These are phyloP conservation scores for Ophonus ardosiacus DNA, from an alignment of 2,888 invertebrate genomes.

Conservation along the genomic window DNA sequence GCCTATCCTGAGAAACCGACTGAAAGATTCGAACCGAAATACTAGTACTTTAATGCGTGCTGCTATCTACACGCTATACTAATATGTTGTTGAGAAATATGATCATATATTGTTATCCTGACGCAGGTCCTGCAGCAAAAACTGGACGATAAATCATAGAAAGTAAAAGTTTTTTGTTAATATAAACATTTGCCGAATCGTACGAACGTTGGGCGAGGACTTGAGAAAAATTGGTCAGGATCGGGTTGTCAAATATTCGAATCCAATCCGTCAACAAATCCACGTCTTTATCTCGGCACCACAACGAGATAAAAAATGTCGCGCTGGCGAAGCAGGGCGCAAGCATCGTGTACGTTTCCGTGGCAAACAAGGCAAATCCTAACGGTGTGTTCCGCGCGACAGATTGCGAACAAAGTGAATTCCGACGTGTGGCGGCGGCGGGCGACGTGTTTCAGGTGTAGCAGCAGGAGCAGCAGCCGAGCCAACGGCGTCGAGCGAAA, in stretches of 20 bases:
- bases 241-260: constrained; percentile 43
- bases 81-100: not conserved
- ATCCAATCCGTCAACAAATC: constrained; percentile 44
- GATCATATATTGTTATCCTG: not conserved
- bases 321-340: constrained; percentile 2
- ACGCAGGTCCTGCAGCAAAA: not conserved
- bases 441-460: constrained; percentile 62
- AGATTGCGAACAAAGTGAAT: constrained; percentile 64
- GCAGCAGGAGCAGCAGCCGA: not conserved
- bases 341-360: constrained; percentile 48
- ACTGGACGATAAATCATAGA: not conserved
- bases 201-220: not conserved
- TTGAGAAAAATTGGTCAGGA: constrained; percentile 5
- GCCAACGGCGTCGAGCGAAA: constrained; percentile 48
- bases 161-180: constrained; percentile 27
- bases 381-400: constrained; percentile 61
- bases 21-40: too few species aligned
- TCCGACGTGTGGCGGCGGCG: constrained; percentile 44
- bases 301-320: constrained; percentile 49
- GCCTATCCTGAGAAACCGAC: too few species aligned
- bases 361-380: constrained; percentile 62
- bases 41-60: too few species aligned
- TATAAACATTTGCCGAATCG: constrained; percentile 1
- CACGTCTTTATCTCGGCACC: constrained; percentile 35
- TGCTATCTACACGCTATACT: too few species aligned